phyloP scores from a whole-genome alignment of 1,140 invertebrate species.

The Bombus sibiricus region DNA sequence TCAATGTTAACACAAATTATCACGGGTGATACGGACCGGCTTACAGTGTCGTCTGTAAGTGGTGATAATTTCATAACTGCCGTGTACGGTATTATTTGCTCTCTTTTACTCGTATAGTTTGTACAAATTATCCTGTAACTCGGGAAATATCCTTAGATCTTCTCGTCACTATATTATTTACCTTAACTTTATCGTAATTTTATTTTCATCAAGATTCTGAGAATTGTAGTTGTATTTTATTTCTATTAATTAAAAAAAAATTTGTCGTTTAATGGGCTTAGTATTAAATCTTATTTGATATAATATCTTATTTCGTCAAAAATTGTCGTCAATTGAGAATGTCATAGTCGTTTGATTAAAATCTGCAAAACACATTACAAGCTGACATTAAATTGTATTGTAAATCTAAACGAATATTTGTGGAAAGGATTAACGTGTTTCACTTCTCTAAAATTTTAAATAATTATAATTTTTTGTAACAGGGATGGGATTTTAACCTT shows the following conservation, averaged over 20 bases:
- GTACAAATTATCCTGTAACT: neutral
- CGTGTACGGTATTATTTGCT: constrained; percentile 52
- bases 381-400: neutral
- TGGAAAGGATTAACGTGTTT: too few relatives aligned
- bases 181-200: neutral
- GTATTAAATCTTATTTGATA: neutral
- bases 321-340: neutral
- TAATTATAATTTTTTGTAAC: too few relatives aligned
- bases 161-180: too few relatives aligned
- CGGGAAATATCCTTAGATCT: neutral
- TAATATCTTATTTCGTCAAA: neutral
- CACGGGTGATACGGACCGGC: constrained; percentile 63
- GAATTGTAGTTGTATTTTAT: neutral
- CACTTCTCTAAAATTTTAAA: too few relatives aligned
- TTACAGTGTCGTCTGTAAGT: constrained; percentile 49
- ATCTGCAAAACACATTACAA: neutral
- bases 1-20: constrained; percentile 76
- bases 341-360: neutral
- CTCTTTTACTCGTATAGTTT: neutral
- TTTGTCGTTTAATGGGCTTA: neutral
- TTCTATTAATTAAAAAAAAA: too few relatives aligned
- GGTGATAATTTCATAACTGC: constrained; percentile 59
- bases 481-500: neutral
- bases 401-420: too few relatives aligned
- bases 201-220: neutral